Evolutionary conservation across 2,888 invertebrate species (phyloP), one percentile per base, ranked within the genome.

Genomic region (Diogma glabrata): DNA sequence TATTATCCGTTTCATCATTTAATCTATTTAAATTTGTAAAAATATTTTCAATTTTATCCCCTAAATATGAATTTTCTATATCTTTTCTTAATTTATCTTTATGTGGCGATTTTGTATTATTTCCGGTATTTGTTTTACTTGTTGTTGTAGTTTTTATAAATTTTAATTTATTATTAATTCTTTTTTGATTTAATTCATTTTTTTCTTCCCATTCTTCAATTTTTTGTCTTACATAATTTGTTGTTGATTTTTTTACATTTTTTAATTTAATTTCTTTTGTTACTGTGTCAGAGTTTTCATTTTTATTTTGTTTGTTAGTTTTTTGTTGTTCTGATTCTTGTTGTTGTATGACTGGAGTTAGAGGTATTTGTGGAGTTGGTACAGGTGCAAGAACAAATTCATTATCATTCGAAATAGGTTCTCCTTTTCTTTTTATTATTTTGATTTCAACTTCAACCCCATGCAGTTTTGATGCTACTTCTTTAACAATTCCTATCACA

Each of bases 401-500:
- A n/a, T n/a, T n/a, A 20, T 66, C 67, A 38, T 65, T 63, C 50
- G 66, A 65, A 52, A 70, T 63, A 52, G 69, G 68, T 63, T 88
- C 87, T 55, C 85, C 84, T 65, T 90, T 90, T 2, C 87, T 83
- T 71, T 90, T 88, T 57, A 91, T 71, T 54, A 96, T 86, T 63
- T 89, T 82, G 60, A 96, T 91, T 63, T 91, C 87, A 17, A 96
- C 91, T 65, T 95, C 92, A 0, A 90, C 89, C 58, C 84, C 84
- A 66, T 95, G 96, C 23, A 96, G 79, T 65, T 91, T 87, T 61
- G 88, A 87, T 36, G 96, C 93, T 24, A 95, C 94, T 6, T 94
- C 92, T 82, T 93, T 92, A 3, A 97, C 94, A 59, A 95, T 94
- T 23, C 96, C 96, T 64, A 93, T 95, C 54, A 96, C 95, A 64